These are phyloP conservation scores for Eumaeus atala DNA, from an alignment of 1,140 invertebrate species.

Conservation along the genomic window DNA sequence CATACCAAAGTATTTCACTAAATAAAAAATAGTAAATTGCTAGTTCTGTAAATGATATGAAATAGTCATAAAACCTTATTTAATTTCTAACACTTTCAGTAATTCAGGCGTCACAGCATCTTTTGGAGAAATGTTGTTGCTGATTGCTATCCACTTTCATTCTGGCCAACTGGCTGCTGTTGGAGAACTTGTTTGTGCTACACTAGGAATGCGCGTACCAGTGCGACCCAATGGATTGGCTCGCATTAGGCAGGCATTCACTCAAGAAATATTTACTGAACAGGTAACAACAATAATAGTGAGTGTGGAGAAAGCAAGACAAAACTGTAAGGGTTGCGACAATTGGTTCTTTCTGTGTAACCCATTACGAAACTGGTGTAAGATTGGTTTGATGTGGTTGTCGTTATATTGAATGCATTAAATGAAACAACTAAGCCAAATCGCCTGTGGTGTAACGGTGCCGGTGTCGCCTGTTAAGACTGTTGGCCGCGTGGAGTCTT, in stretches of 20 bases:
- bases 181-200: constrained; percentile 93
- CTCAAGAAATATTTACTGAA: constrained; percentile 97
- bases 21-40: not conserved
- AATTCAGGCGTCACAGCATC: constrained; percentile 86
- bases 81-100: constrained; percentile 49
- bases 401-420: too few relatives aligned
- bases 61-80: not conserved
- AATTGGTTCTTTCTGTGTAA: too few relatives aligned
- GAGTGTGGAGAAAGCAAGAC: too few relatives aligned
- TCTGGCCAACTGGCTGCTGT: constrained; percentile 94
- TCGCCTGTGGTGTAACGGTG: too few relatives aligned
- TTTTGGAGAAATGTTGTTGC: constrained; percentile 96
- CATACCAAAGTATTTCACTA: not conserved
- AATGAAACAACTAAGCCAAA: too few relatives aligned
- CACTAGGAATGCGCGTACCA: constrained; percentile 95
- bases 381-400: too few relatives aligned
- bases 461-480: too few relatives aligned
- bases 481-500: too few relatives aligned
- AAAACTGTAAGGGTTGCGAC: too few relatives aligned
- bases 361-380: too few relatives aligned
- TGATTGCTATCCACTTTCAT: constrained; percentile 98
- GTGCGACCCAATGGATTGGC: constrained; percentile 93
- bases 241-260: constrained; percentile 95
- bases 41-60: not conserved
- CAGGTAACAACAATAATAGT: constrained; percentile 76